Evolutionary conservation across 2,888 invertebrate genomes (phyloP).

Genomic region (Epirrita christyi): DNA sequence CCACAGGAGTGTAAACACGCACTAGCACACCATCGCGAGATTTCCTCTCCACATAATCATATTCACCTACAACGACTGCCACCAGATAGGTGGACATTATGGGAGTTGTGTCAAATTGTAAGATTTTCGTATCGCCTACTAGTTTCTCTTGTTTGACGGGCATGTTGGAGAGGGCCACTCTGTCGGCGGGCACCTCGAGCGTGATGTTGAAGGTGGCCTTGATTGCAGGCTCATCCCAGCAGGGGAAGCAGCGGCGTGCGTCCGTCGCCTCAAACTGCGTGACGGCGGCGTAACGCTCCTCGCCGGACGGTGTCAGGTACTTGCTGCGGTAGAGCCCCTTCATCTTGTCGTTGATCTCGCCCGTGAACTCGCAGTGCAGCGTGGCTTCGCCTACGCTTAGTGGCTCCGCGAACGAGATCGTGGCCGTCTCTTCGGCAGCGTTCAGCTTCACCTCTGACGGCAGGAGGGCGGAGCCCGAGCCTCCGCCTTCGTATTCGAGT

Average conservation of each 20-base stretch:
- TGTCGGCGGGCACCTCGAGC: conserved; percentile 91
- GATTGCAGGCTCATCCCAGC: conserved; percentile 98
- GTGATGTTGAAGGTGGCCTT: conserved; percentile 98
- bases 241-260: conserved; percentile 97
- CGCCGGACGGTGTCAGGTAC: conserved; percentile 89
- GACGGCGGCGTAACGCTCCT: conserved; percentile 93
- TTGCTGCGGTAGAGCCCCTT: conserved; percentile 97
- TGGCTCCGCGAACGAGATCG: conserved; percentile 86
- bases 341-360: conserved; percentile 96
- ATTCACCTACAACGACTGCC: conserved; percentile 97
- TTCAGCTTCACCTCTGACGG: conserved; percentile 70
- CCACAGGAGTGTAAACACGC: conserved; percentile 94
- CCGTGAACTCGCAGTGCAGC: conserved; percentile 90
- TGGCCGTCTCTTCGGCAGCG: conserved; percentile 88
- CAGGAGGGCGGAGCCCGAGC: conserved; percentile 51
- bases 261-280: conserved; percentile 97
- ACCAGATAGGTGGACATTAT: conserved; percentile 98
- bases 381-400: conserved; percentile 84
- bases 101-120: conserved; percentile 93
- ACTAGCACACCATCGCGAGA: conserved; percentile 93
- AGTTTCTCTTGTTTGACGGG: conserved; percentile 83
- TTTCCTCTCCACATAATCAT: conserved; percentile 94
- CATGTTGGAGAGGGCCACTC: conserved; percentile 98
- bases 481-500: conserved; percentile 78
- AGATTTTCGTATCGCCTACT: conserved; percentile 78